Evolutionary conservation across 2,113 vertebrate species (phyloP), one percentile per base, ranked within the genome.

Genomic region (Benitochromis conjunctus): DNA sequence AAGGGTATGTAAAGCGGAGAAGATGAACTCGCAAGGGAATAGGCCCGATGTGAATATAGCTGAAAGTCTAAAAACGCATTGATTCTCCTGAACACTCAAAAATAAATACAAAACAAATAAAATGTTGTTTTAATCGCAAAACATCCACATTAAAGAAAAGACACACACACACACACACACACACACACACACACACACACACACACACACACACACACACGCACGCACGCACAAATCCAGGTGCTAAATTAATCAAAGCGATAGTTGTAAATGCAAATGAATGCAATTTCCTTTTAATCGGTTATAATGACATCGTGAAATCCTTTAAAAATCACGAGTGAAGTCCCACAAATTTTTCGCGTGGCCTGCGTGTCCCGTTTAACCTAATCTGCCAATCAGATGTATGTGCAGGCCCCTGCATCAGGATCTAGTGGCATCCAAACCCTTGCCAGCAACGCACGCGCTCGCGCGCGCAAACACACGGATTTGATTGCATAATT

Each of bases 401-500:
- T 80, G 57, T 84, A 88, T 31, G 71, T 13, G 8, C 71, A 90
- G 92, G 91, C 84, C 90, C 34, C 78, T 38, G 83, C 77, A 89
- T 57, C 82, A 86, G 87, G 78, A 79, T 88, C 62, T 78, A 34
- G 69, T 51, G 80, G 85, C 81, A 90, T 78, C 60, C 54, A 53
- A 80, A 84, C 79, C 58, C 77, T 34, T 56, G 76, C 81, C 48
- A 41, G 3, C 14, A 16, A 14, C 34, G 46, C 89, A 74, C 86
- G 19, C 66, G 60, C 86, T n/a, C 81, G 62, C 64, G 19, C 86
- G 24, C 81, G 21, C 51, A 18, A 10, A 78, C 69, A 51, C 76
- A 24, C 74, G 76, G 41, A 85, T 36, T 51, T 24, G 86, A 89
- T 92, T 93, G 85, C 93, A 91, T 94, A 92, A 87, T 92, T 88